Conservation (phyloP, 92 coral and sea anemone species). For the Porites cylindrica region DNA sequence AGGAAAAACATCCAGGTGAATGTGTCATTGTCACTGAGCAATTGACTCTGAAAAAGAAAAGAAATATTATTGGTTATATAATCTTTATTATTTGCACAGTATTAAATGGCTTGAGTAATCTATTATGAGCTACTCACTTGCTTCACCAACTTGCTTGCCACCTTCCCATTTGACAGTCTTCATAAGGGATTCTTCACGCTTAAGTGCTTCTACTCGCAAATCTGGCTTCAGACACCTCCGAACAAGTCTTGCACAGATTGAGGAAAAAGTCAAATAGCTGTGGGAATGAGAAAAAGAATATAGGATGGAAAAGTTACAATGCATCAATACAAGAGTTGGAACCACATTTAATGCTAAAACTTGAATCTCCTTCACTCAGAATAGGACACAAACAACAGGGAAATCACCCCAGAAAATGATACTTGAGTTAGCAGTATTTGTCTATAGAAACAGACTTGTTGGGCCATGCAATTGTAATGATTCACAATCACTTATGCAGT, state of each 20-base stretch:
- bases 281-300: not conserved
- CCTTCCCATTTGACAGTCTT: slow-evolving; percentile 92
- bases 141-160: slow-evolving; percentile 86
- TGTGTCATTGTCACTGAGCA: slow-evolving; percentile 9
- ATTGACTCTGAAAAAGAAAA: slow-evolving; percentile 26
- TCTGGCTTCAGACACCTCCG: slow-evolving; percentile 97
- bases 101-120: too few species aligned
- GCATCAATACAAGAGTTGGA: too few species aligned
- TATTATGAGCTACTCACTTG: slow-evolving; percentile 69
- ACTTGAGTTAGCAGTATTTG: not conserved
- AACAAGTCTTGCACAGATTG: slow-evolving; percentile 96
- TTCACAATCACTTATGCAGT: too few species aligned
- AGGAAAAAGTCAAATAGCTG: slow-evolving; percentile 93
- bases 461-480: too few species aligned
- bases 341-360: not conserved
- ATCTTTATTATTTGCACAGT: not conserved
- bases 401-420: not conserved
- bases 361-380: not conserved
- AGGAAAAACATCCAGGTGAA: not conserved
- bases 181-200: slow-evolving; percentile 85
- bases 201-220: slow-evolving; percentile 74
- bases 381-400: not conserved
- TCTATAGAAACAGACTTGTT: too few species aligned
- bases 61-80: not conserved
- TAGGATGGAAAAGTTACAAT: not conserved